A percentile compares a stretch with the other conserved stretches of the same genome.
phyloP scores from a whole-genome alignment of 2,113 vertebrate genomes.

The Picathartes gymnocephalus region DNA sequence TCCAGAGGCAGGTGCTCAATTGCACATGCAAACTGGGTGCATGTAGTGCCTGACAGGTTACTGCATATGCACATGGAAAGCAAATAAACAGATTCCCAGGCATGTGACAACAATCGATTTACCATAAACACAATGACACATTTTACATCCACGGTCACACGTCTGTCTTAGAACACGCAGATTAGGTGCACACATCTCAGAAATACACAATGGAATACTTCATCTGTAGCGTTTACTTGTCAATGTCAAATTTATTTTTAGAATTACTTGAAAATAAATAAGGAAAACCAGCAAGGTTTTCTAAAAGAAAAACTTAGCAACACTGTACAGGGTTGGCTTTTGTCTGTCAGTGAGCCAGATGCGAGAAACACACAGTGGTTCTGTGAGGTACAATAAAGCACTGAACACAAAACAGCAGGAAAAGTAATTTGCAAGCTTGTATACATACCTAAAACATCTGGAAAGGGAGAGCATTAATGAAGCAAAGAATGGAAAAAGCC shows the following conservation, averaged over 20 bases:
- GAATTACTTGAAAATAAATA: neutral
- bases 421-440: conserved; percentile 60
- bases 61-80: neutral
- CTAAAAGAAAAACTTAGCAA: neutral
- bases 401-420: conserved; percentile 61
- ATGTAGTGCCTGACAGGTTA: neutral
- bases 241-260: neutral
- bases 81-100: neutral
- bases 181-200: neutral
- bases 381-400: conserved; percentile 44
- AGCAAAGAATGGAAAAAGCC: conserved; percentile 80
- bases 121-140: neutral
- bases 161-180: neutral
- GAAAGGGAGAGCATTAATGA: conserved; percentile 74
- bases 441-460: conserved; percentile 91
- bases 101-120: neutral
- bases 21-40: neutral
- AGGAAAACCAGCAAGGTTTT: neutral
- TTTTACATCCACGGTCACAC: neutral
- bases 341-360: conserved; percentile 14
- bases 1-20: neutral
- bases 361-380: neutral
- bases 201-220: neutral
- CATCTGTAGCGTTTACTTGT: neutral
- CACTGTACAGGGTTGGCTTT: neutral